phyloP scores from a whole-genome alignment of 1,140 invertebrate species.

The Mizuhopecten yessoensis region DNA sequence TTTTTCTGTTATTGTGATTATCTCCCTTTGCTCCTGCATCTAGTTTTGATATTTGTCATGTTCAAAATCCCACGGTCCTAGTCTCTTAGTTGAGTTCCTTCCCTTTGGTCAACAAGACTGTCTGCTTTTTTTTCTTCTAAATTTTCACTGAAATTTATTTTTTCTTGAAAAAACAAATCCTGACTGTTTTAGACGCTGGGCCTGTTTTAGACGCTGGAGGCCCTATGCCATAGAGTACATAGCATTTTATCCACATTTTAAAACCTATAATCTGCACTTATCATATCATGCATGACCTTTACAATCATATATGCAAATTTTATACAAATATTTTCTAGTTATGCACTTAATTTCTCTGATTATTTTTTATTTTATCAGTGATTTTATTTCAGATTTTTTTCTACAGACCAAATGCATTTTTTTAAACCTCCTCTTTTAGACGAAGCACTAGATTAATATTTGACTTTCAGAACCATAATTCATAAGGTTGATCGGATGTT shows the following conservation, averaged over 20 bases:
- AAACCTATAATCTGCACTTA: neutral
- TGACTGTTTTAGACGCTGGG: no score
- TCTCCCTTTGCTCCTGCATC: neutral
- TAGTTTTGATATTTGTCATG: conserved; percentile 9
- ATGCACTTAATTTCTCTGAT: neutral
- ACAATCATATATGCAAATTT: neutral
- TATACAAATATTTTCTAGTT: neutral
- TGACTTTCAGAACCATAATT: no score
- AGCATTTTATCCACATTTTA: neutral
- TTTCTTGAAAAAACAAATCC: neutral
- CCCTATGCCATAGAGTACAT: conserved; percentile 19
- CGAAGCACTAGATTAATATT: no score
- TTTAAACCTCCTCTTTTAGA: no score
- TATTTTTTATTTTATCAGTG: neutral
- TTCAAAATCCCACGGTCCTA: neutral
- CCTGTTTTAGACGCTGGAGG: neutral
- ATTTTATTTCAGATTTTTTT: neutral
- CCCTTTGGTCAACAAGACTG: neutral
- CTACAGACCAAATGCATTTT: neutral
- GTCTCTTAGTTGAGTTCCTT: conserved; percentile 23
- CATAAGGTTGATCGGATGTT: no score
- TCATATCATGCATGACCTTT: neutral
- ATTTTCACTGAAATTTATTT: neutral
- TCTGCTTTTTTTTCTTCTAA: neutral
- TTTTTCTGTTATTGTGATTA: conserved; percentile 11